Conservation (phyloP, 2,797 vertebrate species). For the Emydoidea blandingii region DNA sequence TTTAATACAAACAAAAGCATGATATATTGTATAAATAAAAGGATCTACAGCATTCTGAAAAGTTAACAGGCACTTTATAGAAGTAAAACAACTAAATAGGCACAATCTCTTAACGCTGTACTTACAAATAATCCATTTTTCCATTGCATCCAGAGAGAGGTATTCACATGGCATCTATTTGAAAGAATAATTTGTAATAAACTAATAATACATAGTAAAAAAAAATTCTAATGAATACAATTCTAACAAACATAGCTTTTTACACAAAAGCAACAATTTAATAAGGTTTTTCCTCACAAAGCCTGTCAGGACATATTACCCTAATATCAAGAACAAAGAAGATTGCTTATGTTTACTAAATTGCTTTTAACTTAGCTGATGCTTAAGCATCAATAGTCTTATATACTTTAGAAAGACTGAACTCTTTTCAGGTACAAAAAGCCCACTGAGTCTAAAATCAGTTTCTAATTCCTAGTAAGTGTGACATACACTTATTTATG, state of each 20-base stretch:
- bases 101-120: conserved; percentile 62
- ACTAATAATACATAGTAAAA: not conserved
- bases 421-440: not conserved
- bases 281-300: not conserved
- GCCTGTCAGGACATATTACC: not conserved
- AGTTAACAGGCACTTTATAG: not conserved
- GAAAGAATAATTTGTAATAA: conserved; percentile 46
- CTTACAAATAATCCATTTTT: conserved; percentile 99
- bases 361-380: not conserved
- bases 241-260: not conserved
- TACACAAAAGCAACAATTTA: not conserved
- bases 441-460: not conserved
- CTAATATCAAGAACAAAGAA: not conserved
- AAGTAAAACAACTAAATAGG: conserved; percentile 9
- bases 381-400: not conserved
- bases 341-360: not conserved
- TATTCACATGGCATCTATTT: conserved; percentile 99
- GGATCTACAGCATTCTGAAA: not conserved
- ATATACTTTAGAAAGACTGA: not conserved
- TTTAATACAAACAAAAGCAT: not conserved
- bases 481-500: not conserved
- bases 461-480: not conserved
- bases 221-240: not conserved
- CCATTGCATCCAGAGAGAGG: conserved; percentile 96
- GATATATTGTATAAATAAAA: not conserved